phyloP scores from a whole-genome alignment of 2,113 vertebrate genomes.

The Gorsachius goisagi region DNA sequence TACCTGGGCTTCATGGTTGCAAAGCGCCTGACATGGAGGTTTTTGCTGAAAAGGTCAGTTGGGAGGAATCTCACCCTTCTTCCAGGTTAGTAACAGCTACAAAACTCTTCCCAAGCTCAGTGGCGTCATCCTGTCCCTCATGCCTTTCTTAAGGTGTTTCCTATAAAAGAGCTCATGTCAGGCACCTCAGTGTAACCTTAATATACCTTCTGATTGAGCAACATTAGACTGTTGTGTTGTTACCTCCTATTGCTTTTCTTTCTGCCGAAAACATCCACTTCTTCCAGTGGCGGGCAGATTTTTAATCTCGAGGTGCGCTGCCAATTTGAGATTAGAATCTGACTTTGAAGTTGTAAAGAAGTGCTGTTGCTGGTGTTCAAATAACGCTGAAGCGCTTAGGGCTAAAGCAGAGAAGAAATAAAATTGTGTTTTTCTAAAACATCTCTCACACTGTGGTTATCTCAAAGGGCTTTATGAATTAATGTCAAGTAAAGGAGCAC shows the following conservation, averaged over 20 bases:
- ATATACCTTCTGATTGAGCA: neutral
- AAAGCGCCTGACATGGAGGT: accelerated
- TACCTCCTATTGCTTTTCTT: neutral
- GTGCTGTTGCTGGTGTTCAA: constrained; percentile 30
- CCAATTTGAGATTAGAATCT: constrained; percentile 24
- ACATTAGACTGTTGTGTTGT: neutral
- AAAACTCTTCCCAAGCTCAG: neutral
- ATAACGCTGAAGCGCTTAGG: neutral
- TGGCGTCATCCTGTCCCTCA: neutral
- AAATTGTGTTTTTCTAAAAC: constrained; percentile 22
- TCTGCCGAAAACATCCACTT: constrained; percentile 4
- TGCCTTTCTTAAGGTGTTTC: neutral
- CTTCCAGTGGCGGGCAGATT: neutral
- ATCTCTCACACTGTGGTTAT: neutral
- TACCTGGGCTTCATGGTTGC: neutral
- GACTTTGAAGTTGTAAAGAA: constrained; percentile 32
- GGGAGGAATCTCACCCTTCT: neutral
- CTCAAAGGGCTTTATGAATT: constrained; percentile 15
- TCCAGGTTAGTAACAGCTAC: neutral
- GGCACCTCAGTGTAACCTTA: neutral
- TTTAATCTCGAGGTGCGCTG: constrained; percentile 18
- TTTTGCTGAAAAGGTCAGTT: neutral
- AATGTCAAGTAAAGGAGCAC: neutral
- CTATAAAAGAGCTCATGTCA: neutral
- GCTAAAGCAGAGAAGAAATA: constrained; percentile 41